A percentile compares a stretch with the other conserved stretches of the same genome.
Evolutionary conservation across 53 echinoderm and acorn worm genomes (phyloP).

Genomic region (Zoroaster sp.): DNA sequence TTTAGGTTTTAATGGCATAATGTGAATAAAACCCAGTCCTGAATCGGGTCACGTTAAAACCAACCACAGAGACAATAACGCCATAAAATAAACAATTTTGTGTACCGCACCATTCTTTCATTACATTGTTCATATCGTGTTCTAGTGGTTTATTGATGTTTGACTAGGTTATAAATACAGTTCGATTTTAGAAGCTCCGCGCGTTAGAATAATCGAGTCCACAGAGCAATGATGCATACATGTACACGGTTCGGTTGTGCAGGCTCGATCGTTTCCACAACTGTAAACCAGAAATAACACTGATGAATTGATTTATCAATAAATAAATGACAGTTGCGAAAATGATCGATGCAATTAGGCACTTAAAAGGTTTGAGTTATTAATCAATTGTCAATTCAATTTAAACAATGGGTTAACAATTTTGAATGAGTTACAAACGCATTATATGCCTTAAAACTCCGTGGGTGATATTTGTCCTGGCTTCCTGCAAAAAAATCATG

Average conservation of each 20-base stretch:
- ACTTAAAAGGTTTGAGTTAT: slow-evolving; percentile 31
- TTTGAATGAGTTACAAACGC: neutral
- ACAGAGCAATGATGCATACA: too few relatives aligned
- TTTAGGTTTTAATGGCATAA: neutral
- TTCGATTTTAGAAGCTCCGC: neutral
- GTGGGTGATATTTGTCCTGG: too few relatives aligned
- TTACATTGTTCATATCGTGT: neutral
- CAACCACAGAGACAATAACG: neutral
- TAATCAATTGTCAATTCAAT: slow-evolving; percentile 18
- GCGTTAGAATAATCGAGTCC: neutral
- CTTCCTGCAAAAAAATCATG: too few relatives aligned
- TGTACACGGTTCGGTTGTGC: neutral
- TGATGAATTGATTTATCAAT: neutral
- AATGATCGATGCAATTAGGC: slow-evolving; percentile 20
- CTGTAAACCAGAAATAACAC: neutral
- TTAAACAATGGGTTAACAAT: neutral
- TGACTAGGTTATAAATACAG: neutral
- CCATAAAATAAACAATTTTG: slow-evolving; percentile 2
- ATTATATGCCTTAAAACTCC: too few relatives aligned
- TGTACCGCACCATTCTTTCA: neutral
- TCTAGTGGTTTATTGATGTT: slow-evolving; percentile 35
- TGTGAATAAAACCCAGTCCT: neutral
- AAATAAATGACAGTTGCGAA: neutral
- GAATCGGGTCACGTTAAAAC: neutral
- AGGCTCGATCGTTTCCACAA: neutral